Conservation (phyloP, 1,140 invertebrate species). For the Mylabris phalerata region DNA sequence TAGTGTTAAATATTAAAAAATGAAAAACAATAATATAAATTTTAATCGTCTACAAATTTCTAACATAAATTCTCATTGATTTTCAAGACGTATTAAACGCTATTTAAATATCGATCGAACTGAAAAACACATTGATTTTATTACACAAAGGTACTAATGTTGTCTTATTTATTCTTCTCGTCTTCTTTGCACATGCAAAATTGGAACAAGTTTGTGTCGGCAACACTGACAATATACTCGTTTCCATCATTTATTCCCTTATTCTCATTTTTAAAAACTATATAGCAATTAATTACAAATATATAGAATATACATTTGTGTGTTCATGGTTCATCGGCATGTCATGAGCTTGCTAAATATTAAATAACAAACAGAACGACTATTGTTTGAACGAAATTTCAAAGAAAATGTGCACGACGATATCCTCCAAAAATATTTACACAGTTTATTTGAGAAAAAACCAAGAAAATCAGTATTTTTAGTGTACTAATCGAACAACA, state of each 20-base stretch:
- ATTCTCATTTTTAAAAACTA: slow-evolving; percentile 13
- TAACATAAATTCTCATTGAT: slow-evolving; percentile 26
- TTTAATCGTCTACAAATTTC: slow-evolving; percentile 32
- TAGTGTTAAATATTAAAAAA: slow-evolving; percentile 25
- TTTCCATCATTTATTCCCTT: neutral
- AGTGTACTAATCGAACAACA: slow-evolving; percentile 11
- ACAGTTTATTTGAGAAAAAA: neutral
- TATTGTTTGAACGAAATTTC: neutral
- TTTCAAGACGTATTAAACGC: slow-evolving; percentile 26
- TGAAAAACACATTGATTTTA: slow-evolving; percentile 26
- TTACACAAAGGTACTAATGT: slow-evolving; percentile 27
- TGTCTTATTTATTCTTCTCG: neutral
- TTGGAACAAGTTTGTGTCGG: slow-evolving; percentile 27
- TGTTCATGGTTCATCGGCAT: slow-evolving; percentile 14
- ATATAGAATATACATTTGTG: slow-evolving; percentile 31
- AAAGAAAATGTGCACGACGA: slow-evolving; percentile 25
- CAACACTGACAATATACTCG: slow-evolving; percentile 27
- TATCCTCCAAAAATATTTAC: slow-evolving; percentile 16
- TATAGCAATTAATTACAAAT: slow-evolving; percentile 30
- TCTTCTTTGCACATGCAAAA: slow-evolving; percentile 27
- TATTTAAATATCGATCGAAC: slow-evolving; percentile 22
- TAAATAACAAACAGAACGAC: slow-evolving; percentile 32
- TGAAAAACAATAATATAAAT: slow-evolving; percentile 32
- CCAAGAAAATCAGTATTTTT: slow-evolving; percentile 21
- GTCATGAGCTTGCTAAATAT: slow-evolving; percentile 28